Evolutionary conservation across 2,888 invertebrate species (phyloP), one percentile per base, ranked within the genome.

Genomic region (Tupiocoris notatus): DNA sequence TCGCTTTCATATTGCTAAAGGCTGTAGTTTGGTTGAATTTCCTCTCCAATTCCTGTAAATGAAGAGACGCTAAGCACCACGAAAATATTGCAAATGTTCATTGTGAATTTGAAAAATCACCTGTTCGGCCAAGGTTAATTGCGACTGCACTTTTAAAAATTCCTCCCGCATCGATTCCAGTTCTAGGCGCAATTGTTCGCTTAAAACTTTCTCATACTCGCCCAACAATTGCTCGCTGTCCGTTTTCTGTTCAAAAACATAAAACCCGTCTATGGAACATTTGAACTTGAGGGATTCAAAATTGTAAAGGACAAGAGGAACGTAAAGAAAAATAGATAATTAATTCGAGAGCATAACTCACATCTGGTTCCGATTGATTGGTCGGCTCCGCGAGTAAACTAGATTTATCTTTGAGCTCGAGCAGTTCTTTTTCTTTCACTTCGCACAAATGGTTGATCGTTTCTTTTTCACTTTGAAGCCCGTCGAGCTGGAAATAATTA

Each of bases 1-100:
- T 88, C 80, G 85, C 85, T 81, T 88, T 87, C 83, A 88, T 84
- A 80, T 88, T 88, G 77, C 83, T 83, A 80, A 87, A 88, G 17
- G 87, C 87, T 18, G 85, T 84, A 16, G 88, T 88, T 80, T 87
- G 85, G 79, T 85, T 86, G 78, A 88, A 87, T 81, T 88, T 88
- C 81, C 85, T 85, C 80, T 88, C 87, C 62, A 88, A 82, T 81
- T 88, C 88, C 85, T 87, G 78, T 0, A 65, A 58, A 39, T 61
- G 39, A n/a, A n/a, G n/a, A n/a, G n/a, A n/a, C n/a, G n/a, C n/a
- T n/a, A n/a, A n/a, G n/a, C n/a, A n/a, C n/a, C n/a, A n/a, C n/a
- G n/a, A n/a, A n/a, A n/a, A n/a, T n/a, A n/a, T n/a, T n/a, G n/a
- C n/a, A n/a, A n/a, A n/a, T n/a, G n/a, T n/a, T n/a, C n/a, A n/a